Evolutionary conservation across 2,888 invertebrate species (phyloP), one percentile per base, ranked within the genome.

Genomic region (Agonopterix heracliana): DNA sequence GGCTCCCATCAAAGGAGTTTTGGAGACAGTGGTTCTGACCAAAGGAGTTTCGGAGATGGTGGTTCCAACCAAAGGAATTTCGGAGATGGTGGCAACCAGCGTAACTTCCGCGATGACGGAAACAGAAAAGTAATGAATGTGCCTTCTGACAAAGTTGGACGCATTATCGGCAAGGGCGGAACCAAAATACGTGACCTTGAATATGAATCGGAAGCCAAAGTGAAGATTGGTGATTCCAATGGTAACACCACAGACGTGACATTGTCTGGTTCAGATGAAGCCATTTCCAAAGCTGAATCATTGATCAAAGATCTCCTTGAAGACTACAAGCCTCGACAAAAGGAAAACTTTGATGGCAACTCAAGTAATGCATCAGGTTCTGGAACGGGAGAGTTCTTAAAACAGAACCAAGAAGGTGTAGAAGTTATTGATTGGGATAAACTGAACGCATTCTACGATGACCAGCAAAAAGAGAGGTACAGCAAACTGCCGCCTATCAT

Each of bases 121-220:
- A 80, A 77, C 44, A 74, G 66, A 54, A 85, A 81, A 67, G 59
- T 71, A 9, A 81, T 86, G 43, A 63, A 62, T 8, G 76, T 87
- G 41, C 78, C 81, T 17, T 78, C 84, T 0, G 61, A 70, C 48
- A 81, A 79, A 69, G 89, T 91, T 8, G 91, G 91, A 0, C 82
- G 87, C 45, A 83, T 92, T 44, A 93, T 93, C 54, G 97, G 98
- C 3, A 93, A 91, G 68, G 94, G 93, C n/a, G 98, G 98, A 1
- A 90, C 91, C 0, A 96, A 95, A 81, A 97, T 98, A 56, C 92
- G 91, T 58, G 95, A 96, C 56, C 81, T 98, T 0, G 90, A 95
- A 73, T 90, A 86, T 52, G 91, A 92, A 66, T 93, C 93, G 48
- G 91, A 92, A 4, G 92, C 96, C 0, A 91, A 90, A 66, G 92